A percentile compares a stretch with the other conserved stretches of the same genome.
These are phyloP conservation scores for Sebastes vulpes DNA, from an alignment of 2,797 vertebrate genomes.

Conservation along the genomic window DNA sequence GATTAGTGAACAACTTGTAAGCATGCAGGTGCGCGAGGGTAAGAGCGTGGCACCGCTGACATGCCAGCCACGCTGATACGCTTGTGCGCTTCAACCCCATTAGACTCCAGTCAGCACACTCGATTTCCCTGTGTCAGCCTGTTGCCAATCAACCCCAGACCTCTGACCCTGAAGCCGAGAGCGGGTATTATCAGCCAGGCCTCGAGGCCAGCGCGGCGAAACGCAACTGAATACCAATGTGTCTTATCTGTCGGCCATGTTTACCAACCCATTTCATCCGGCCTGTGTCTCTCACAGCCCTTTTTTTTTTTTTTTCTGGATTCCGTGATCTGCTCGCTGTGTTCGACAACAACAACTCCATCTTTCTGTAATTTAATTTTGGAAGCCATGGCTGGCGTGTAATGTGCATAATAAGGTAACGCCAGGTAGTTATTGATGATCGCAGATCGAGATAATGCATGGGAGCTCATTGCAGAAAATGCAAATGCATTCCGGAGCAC, in stretches of 20 bases:
- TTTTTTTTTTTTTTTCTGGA: background rate
- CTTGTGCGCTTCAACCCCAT: slow-evolving; percentile 56
- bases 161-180: slow-evolving; percentile 66
- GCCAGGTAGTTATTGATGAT: slow-evolving; percentile 58
- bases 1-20: slow-evolving; percentile 66
- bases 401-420: slow-evolving; percentile 55
- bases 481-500: slow-evolving; percentile 29
- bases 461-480: slow-evolving; percentile 30
- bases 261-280: slow-evolving; percentile 54
- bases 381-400: slow-evolving; percentile 15
- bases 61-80: slow-evolving; percentile 41
- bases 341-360: slow-evolving; percentile 54
- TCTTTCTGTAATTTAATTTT: slow-evolving; percentile 65
- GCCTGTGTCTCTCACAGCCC: slow-evolving; percentile 12
- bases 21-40: slow-evolving; percentile 16
- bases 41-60: slow-evolving; percentile 35
- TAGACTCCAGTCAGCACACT: slow-evolving; percentile 71
- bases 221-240: slow-evolving; percentile 76
- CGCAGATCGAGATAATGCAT: slow-evolving; percentile 18
- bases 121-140: slow-evolving; percentile 72
- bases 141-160: slow-evolving; percentile 74
- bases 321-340: slow-evolving; percentile 20
- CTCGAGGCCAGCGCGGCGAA: slow-evolving; percentile 18
- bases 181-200: slow-evolving; percentile 63
- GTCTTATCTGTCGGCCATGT: slow-evolving; percentile 64